Percentiles rank a stretch among this genome's conserved stretches.
Conservation (phyloP, 2,888 invertebrate species). For the Argyra leucocephala region DNA sequence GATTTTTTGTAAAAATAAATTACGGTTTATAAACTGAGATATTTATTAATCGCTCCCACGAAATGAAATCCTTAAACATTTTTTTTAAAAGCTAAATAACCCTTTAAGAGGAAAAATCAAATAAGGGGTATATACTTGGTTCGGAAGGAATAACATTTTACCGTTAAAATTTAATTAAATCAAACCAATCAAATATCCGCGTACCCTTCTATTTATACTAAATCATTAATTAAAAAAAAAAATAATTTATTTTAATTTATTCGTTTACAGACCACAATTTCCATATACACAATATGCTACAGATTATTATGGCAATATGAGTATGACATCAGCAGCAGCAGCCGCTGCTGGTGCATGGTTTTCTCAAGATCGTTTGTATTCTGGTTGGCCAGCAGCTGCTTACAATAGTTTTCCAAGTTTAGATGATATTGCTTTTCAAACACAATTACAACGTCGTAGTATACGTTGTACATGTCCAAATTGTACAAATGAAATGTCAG, state of each 20-base stretch:
- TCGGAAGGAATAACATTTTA: neutral
- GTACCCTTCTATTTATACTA: too few relatives aligned
- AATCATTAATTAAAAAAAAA: neutral
- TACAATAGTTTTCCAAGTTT: conserved; percentile 33
- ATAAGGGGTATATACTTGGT: too few relatives aligned
- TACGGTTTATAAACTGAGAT: too few relatives aligned
- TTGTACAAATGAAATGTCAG: conserved; percentile 69
- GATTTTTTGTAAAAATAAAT: too few relatives aligned
- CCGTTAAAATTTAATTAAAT: neutral
- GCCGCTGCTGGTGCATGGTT: conserved; percentile 39
- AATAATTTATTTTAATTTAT: neutral
- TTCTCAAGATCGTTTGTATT: conserved; percentile 38
- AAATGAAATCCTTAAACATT: too few relatives aligned
- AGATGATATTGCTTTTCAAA: conserved; percentile 40
- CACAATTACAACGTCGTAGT: conserved; percentile 58
- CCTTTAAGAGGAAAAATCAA: too few relatives aligned
- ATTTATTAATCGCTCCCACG: too few relatives aligned
- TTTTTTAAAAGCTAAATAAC: too few relatives aligned
- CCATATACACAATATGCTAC: conserved; percentile 42
- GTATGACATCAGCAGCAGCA: conserved; percentile 35
- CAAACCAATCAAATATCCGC: neutral
- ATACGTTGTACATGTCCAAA: conserved; percentile 74
- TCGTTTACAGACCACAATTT: conserved; percentile 34
- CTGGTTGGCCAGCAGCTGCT: conserved; percentile 35
- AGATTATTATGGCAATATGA: conserved; percentile 41